Base-by-base conservation (phyloP, 2,113 vertebrate species). In the Paratilapia polleni region DNA sequence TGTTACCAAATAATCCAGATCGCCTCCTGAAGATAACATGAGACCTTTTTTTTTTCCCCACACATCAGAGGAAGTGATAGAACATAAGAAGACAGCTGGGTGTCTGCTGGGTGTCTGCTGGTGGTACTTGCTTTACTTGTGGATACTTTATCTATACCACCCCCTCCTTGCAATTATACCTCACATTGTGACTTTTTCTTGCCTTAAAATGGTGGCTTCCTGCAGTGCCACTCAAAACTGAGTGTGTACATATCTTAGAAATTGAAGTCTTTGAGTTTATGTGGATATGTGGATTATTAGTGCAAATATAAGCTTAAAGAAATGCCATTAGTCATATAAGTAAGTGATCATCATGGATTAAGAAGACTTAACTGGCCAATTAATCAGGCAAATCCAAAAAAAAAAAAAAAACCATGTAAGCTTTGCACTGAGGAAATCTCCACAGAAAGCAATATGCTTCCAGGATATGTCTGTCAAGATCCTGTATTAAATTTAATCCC, bases 401-500 rank as follows among this genome's bases (percentile, higher is more conserved):
- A 93, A 93, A 74, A 64, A 96, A 90, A 94, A 93, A 92, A 66
- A 96, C 92, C 90, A 85, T 94, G 96, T 95, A 94, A 96, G 93
- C 90, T 94, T 94, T 94, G 90, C 91, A 94, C 43, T 92, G 88
- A 89, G 95, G 93, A 95, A 96, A 95, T 92, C 93, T 90, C 87
- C 87, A 75, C 84, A 84, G 85, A 77, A 86, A 91, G 86, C 91
- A 94, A 95, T 92, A 94, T 91, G 89, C 93, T 96, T 97, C 95
- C 97, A 97, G 96, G 96, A 97, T 97, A 97, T 82, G 93, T 97
- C 97, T 98, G 97, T 98, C 97, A 97, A 96, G 96, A 91, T 91
- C 91, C 79, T 93, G 94, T 96, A 97, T 98, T 97, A 96, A 96
- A 96, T 97, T 96, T 97, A 97, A 98, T 97, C 96, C 97, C 91